Conservation (phyloP, 2,888 invertebrate species). For the Hyposoter dolosus region DNA sequence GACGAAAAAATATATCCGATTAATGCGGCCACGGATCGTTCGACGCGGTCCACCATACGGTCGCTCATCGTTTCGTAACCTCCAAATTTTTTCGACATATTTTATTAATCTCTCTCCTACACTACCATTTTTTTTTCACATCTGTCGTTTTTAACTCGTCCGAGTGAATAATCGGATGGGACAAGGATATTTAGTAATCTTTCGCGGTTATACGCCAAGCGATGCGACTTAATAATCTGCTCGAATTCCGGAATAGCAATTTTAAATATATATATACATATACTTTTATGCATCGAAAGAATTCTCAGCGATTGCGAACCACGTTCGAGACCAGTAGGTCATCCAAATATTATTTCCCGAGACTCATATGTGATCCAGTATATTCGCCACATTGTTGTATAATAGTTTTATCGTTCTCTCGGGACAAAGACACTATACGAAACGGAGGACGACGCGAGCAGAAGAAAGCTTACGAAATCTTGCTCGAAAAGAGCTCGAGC, state of each 20-base stretch:
- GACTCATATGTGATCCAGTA: constrained; percentile 25
- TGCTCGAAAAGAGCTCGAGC: background rate
- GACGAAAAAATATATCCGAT: background rate
- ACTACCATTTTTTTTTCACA: background rate
- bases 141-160: background rate
- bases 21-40: background rate
- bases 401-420: constrained; percentile 28
- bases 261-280: constrained; percentile 1
- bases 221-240: background rate
- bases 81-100: background rate
- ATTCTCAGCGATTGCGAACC: background rate
- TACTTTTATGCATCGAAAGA: background rate
- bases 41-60: background rate
- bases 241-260: background rate
- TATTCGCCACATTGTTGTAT: constrained; percentile 38
- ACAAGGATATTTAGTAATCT: constrained; percentile 10
- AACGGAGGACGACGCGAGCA: background rate
- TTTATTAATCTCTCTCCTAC: background rate
- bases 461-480: constrained; percentile 2
- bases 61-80: background rate
- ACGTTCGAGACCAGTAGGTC: constrained; percentile 50
- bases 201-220: background rate
- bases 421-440: background rate
- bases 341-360: constrained; percentile 51
- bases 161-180: constrained; percentile 32